Evolutionary conservation across 2,888 invertebrate genomes (phyloP), one percentile per base, ranked within the genome.

Genomic region (Hetaerina titia): DNA sequence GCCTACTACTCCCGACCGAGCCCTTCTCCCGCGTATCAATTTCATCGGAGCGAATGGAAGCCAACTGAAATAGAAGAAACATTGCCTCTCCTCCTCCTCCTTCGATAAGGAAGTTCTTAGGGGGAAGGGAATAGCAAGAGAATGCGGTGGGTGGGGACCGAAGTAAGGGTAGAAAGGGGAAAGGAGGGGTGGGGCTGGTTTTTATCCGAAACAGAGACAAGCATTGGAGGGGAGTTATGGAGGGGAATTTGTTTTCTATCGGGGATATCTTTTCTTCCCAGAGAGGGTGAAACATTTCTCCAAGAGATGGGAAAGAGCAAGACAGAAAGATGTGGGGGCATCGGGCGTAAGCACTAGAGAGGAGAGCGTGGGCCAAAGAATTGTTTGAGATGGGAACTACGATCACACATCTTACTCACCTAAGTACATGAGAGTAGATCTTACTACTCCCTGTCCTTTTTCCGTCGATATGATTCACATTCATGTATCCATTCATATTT

Each of bases 31-130:
- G 90, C 90, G 90, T 90, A 90, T 90, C 90, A 90, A 90, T 90
- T 90, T 90, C 90, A 90, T 90, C 90, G 90, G 64, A 90, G 60
- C 25, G 90, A 63, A 90, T 90, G 90, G 90, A 90, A 64, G 64
- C 31, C 90, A 90, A 90, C 90, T 90, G 90, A 90, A 90, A 90
- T 25, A 63, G 90, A 90, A 63, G 90, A 90, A 64, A 90, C 90
- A 90, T 64, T 90, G 64, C 64, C 64, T 64, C 58, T 63, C 25
- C 64, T 90, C 58, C 90, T n/a, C 90, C 90, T 31, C 15, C 63
- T 90, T 90, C 90, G 90, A 90, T 90, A 90, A 90, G 90, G 90
- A 90, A 90, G 90, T 90, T 90, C 90, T 63, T 1, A 45, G 45
- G 45, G 45, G 63, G 25, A 69, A 7, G 69, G 60, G 60, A 25